A percentile compares a stretch with the other conserved stretches of the same genome.
phyloP scores from a whole-genome alignment of 2,888 invertebrate genomes.

The Hyles lineata region DNA sequence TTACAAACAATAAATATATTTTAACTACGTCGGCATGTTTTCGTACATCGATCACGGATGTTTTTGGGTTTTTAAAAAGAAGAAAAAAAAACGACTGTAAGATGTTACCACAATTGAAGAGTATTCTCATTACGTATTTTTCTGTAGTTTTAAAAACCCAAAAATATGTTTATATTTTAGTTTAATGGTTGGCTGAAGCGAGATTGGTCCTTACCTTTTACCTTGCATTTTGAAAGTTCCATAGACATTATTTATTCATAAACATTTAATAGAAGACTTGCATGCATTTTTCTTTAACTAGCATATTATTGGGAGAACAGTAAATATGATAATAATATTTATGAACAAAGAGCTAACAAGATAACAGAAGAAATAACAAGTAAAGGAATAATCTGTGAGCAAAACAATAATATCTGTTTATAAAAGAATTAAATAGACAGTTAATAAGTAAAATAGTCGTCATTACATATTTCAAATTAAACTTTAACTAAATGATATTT shows the following conservation, averaged over 20 bases:
- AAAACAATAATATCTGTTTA: too few species aligned
- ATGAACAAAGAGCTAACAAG: background rate
- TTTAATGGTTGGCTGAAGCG: background rate
- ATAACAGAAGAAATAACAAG: background rate
- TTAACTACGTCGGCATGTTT: background rate
- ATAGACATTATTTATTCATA: background rate
- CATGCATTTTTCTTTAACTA: background rate
- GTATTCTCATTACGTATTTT: too few species aligned
- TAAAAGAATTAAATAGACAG: background rate
- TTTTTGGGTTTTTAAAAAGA: background rate
- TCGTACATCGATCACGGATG: background rate
- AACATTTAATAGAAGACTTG: background rate
- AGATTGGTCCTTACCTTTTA: too few species aligned
- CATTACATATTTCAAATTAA: background rate
- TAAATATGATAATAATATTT: background rate
- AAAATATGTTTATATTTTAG: background rate
- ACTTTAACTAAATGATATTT: background rate
- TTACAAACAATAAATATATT: slow-evolving; percentile 21
- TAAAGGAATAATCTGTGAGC: too few species aligned
- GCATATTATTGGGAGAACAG: background rate
- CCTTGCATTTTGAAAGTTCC: too few species aligned
- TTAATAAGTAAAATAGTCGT: background rate
- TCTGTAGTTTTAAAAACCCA: background rate
- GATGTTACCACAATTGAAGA: background rate
- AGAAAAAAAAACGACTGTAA: background rate